phyloP scores from a whole-genome alignment of 2,113 vertebrate genomes.

The Macquaria australasica region DNA sequence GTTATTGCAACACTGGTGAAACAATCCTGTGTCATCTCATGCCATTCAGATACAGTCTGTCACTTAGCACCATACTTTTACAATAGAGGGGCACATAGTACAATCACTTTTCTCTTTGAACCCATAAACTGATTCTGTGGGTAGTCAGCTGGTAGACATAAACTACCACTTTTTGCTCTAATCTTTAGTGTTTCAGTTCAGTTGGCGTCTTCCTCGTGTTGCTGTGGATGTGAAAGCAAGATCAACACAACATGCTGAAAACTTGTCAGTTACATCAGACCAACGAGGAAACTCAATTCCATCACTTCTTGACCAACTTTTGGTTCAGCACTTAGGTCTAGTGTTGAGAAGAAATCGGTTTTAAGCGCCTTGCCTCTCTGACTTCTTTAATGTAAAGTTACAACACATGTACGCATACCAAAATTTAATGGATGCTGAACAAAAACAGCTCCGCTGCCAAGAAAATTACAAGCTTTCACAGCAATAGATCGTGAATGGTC shows the following conservation, averaged over 20 bases:
- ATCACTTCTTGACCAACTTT: constrained; percentile 8
- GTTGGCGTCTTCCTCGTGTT: neutral
- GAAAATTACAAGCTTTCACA: neutral
- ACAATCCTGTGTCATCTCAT: neutral
- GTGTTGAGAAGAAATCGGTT: neutral
- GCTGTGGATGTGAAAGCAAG: constrained; percentile 21
- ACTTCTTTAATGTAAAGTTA: neutral
- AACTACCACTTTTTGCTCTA: neutral
- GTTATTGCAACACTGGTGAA: neutral
- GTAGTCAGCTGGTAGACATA: neutral
- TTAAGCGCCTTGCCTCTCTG: neutral
- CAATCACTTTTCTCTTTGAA: neutral
- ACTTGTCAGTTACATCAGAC: constrained; percentile 1
- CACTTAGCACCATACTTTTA: neutral
- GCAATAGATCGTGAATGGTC: neutral
- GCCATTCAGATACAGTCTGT: neutral
- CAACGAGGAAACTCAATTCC: neutral
- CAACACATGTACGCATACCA: neutral
- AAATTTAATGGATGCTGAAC: neutral
- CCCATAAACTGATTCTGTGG: neutral
- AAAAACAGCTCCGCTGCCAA: neutral
- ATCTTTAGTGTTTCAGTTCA: neutral
- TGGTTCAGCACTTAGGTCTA: neutral
- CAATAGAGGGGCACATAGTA: neutral
- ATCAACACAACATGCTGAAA: neutral